These are phyloP conservation scores for Limnephilus auricula DNA, from an alignment of 2,888 invertebrate species.

Conservation along the genomic window DNA sequence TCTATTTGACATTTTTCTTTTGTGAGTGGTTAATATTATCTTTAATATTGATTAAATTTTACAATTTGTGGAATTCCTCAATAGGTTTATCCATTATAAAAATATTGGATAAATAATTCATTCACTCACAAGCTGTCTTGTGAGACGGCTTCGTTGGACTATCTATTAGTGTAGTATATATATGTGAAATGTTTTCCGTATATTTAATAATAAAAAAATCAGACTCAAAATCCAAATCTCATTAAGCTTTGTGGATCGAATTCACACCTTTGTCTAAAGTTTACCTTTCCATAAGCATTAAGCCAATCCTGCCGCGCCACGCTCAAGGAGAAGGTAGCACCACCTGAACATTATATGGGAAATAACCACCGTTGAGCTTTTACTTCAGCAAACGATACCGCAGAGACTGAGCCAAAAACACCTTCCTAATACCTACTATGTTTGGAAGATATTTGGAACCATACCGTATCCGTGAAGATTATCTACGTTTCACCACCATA, in stretches of 20 bases:
- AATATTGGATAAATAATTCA: no score
- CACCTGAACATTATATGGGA: neutral
- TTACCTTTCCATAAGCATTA: slow-evolving; percentile 2
- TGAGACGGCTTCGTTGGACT: no score
- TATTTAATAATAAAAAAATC: no score
- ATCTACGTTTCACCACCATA: slow-evolving; percentile 9
- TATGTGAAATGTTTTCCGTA: no score
- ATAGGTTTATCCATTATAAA: no score
- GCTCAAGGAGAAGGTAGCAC: neutral
- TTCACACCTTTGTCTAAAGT: neutral
- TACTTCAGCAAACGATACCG: slow-evolving; percentile 13
- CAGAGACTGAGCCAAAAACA: neutral
- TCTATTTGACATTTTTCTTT: no score
- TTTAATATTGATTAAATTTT: no score
- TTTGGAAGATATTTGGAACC: neutral
- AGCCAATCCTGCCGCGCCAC: neutral
- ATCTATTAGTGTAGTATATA: no score
- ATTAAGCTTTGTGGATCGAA: neutral
- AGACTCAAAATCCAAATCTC: no score
- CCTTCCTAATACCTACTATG: neutral
- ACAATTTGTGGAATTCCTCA: no score
- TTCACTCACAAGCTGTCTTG: no score
- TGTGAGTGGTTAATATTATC: no score
- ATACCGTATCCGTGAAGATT: neutral
- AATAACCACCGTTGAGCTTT: slow-evolving; percentile 18